Conservation (phyloP, 1,140 invertebrate species). For the Lutraria rhynchaena region DNA sequence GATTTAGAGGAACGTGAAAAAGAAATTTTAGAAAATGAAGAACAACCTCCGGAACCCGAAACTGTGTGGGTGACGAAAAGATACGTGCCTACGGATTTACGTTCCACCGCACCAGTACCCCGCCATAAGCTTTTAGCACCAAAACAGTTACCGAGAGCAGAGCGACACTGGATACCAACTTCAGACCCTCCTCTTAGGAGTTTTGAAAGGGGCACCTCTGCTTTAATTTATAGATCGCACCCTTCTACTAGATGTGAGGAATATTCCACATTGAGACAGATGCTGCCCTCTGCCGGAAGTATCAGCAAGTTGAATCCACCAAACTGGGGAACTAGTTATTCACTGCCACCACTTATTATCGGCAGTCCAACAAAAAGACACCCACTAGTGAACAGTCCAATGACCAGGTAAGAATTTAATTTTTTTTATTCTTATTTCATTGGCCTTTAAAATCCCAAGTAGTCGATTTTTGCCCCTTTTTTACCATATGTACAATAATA, state of each 20-base stretch:
- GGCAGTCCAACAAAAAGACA: slow-evolving; percentile 60
- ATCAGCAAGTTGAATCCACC: slow-evolving; percentile 63
- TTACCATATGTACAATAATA: too few species aligned
- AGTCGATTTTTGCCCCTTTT: too few species aligned
- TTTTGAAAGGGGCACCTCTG: slow-evolving; percentile 66
- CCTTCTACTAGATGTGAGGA: slow-evolving; percentile 74
- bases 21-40: slow-evolving; percentile 34
- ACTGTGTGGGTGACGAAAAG: slow-evolving; percentile 78
- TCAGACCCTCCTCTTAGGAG: slow-evolving; percentile 70
- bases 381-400: slow-evolving; percentile 77
- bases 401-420: slow-evolving; percentile 76
- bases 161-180: slow-evolving; percentile 74
- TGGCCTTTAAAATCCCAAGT: too few species aligned
- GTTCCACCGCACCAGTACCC: slow-evolving; percentile 75
- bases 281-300: slow-evolving; percentile 75
- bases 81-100: slow-evolving; percentile 75
- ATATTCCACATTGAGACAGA: slow-evolving; percentile 79
- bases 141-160: slow-evolving; percentile 55
- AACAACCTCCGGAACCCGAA: slow-evolving; percentile 54
- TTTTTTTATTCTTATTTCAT: too few species aligned
- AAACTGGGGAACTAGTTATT: slow-evolving; percentile 75
- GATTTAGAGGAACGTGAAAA: slow-evolving; percentile 64
- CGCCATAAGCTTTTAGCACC: slow-evolving; percentile 73
- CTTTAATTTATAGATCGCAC: slow-evolving; percentile 65
- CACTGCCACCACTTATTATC: slow-evolving; percentile 57